phyloP scores from a whole-genome alignment of 2,888 invertebrate species.

The Volucella bombylans region DNA sequence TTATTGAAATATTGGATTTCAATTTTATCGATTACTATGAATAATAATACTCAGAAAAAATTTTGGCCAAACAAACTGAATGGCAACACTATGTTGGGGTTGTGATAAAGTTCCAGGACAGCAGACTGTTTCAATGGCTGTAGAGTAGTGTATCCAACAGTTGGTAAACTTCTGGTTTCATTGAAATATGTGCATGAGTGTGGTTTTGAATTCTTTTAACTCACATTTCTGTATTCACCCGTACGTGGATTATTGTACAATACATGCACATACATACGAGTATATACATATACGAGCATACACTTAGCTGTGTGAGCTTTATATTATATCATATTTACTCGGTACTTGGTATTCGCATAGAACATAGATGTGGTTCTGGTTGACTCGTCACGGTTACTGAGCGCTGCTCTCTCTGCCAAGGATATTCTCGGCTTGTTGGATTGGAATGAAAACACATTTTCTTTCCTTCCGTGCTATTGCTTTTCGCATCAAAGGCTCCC shows the following conservation, averaged over 20 bases:
- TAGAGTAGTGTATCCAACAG: constrained; percentile 29
- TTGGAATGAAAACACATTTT: constrained; percentile 7
- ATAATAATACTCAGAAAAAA: no score
- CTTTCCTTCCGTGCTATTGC: background rate
- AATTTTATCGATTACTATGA: no score
- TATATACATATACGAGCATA: background rate
- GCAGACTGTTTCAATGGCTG: background rate
- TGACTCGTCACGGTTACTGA: constrained; percentile 26
- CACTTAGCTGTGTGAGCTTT: constrained; percentile 15
- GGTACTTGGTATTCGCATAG: background rate
- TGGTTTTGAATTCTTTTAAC: constrained; percentile 8
- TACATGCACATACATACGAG: constrained; percentile 26
- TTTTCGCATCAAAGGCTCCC: no score
- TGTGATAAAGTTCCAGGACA: constrained; percentile 32
- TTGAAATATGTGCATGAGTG: constrained; percentile 11
- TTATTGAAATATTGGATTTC: no score
- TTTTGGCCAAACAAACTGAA: no score
- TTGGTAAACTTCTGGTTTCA: constrained; percentile 34
- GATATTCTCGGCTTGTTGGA: background rate
- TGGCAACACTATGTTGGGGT: background rate
- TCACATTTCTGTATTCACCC: background rate
- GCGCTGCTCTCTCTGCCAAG: no score
- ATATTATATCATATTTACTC: constrained; percentile 36
- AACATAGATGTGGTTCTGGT: constrained; percentile 34
- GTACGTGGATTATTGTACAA: background rate